Evolutionary conservation across 2,888 invertebrate species (phyloP), one percentile per base, ranked within the genome.

Genomic region (Acleris emargana): DNA sequence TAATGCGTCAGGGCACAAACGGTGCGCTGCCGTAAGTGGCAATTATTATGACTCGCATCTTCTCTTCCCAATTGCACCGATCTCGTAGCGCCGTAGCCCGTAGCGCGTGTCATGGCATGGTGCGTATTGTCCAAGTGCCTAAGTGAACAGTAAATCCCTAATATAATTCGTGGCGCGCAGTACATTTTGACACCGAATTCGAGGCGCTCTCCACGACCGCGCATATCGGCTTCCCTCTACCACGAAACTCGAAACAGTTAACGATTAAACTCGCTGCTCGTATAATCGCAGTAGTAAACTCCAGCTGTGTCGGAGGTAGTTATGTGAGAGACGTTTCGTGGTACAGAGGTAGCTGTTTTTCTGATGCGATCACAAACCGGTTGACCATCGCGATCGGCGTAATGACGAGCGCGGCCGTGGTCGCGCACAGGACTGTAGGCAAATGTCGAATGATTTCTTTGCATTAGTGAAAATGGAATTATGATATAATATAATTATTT

Each of bases 351-450:
- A 86, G 89, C 83, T 87, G 89, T 91, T 90, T 90, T 90, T 91
- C 88, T 91, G 91, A 87, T 89, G 88, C 79, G 86, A 89, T 90
- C 91, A 85, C 80, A 88, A 90, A 91, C 91, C 91, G 91, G 91
- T 91, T 86, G 89, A 81, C 89, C 89, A 82, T 86, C 88, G 82
- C 89, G 89, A 82, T 86, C 88, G 82, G 78, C 78, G 84, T 86
- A 86, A 85, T 88, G 88, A 88, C 87, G 83, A 79, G 78, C 79
- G 58, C 62, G 79, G 72, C 80, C 79, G 78, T 78, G 80, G 73
- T 74, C 62, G 54, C 72, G 68, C 67, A 78, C 82, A 76, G 78
- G 78, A 79, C 72, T 80, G 74, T 81, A 81, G 77, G 82, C 84
- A 85, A 88, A 88, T 84, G 83, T 84, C 83, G 81, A 84, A 80